Conservation (phyloP, 2,797 vertebrate genomes). For the Tolypeutes matacus region DNA sequence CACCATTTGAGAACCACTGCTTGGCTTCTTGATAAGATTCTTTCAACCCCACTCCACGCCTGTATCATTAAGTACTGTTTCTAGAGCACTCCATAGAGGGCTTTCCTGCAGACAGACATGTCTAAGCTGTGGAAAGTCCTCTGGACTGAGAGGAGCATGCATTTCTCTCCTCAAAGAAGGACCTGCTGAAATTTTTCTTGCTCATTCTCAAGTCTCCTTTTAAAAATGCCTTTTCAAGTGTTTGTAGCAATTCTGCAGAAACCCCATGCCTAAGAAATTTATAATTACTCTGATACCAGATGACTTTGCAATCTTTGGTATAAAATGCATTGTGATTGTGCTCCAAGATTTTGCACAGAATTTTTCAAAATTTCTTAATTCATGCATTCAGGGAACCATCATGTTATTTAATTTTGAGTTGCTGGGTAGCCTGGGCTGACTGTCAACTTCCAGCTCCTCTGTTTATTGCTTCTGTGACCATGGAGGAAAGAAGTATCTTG, state of each 20-base stretch:
- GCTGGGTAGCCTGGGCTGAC: background rate
- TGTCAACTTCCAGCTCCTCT: background rate
- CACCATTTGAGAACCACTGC: background rate
- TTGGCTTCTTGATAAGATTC: background rate
- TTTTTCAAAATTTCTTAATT: background rate
- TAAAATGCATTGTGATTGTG: background rate
- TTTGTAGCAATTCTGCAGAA: constrained; percentile 61
- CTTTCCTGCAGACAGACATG: constrained; percentile 57
- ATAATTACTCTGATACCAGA: constrained; percentile 39
- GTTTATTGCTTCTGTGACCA: background rate
- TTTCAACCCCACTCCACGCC: background rate
- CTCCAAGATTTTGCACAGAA: background rate
- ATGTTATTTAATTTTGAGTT: background rate
- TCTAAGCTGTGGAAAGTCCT: constrained; percentile 48
- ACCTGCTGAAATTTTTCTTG: constrained; percentile 34
- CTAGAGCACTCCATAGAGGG: background rate
- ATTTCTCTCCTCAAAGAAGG: constrained; percentile 75
- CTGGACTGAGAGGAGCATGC: constrained; percentile 56
- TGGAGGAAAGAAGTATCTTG: background rate
- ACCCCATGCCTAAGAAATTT: constrained; percentile 60
- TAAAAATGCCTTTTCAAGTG: constrained; percentile 44
- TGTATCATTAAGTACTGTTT: background rate
- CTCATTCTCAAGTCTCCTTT: constrained; percentile 15
- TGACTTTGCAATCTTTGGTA: constrained; percentile 19
- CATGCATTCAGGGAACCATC: background rate